Evolutionary conservation across 2,888 invertebrate genomes (phyloP).

Genomic region (Vanessa cardui): DNA sequence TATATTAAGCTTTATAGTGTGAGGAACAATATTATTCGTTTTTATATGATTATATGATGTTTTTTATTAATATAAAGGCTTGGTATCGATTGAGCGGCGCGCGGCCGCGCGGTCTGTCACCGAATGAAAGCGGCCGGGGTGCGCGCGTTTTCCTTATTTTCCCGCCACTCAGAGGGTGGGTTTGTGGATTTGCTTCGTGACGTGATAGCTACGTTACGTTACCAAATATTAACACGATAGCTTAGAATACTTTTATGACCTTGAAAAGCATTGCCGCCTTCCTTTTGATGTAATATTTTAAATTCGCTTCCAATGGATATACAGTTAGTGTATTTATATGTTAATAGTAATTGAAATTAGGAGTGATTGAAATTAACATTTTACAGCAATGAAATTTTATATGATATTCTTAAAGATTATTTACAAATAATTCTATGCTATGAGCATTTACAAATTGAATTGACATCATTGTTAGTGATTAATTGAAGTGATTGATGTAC

Average conservation of each 20-base stretch:
- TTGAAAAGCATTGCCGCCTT: slow-evolving; percentile 16
- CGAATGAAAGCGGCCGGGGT: slow-evolving; percentile 66
- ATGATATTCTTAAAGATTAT: no score
- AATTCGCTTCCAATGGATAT: no score
- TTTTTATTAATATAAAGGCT: slow-evolving; percentile 45
- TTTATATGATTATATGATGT: slow-evolving; percentile 5
- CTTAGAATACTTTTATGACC: slow-evolving; percentile 7
- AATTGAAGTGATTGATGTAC: no score
- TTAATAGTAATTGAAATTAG: no score
- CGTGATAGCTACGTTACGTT: slow-evolving; percentile 30
- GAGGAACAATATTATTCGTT: neutral
- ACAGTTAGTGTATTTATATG: no score
- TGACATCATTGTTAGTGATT: no score
- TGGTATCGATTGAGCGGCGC: slow-evolving; percentile 75
- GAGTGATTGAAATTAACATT: no score
- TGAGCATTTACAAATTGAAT: no score
- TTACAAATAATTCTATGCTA: no score
- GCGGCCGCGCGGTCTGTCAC: slow-evolving; percentile 68
- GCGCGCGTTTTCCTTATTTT: slow-evolving; percentile 79
- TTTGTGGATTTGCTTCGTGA: slow-evolving; percentile 26
- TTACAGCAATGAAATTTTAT: no score
- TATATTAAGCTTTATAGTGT: neutral
- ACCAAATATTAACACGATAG: slow-evolving; percentile 24
- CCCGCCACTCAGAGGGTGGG: slow-evolving; percentile 49
- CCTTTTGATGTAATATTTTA: neutral